A percentile compares a stretch with the other conserved stretches of the same genome.
phyloP scores from a whole-genome alignment of 2,113 vertebrate genomes.

The Xenus cinereus region DNA sequence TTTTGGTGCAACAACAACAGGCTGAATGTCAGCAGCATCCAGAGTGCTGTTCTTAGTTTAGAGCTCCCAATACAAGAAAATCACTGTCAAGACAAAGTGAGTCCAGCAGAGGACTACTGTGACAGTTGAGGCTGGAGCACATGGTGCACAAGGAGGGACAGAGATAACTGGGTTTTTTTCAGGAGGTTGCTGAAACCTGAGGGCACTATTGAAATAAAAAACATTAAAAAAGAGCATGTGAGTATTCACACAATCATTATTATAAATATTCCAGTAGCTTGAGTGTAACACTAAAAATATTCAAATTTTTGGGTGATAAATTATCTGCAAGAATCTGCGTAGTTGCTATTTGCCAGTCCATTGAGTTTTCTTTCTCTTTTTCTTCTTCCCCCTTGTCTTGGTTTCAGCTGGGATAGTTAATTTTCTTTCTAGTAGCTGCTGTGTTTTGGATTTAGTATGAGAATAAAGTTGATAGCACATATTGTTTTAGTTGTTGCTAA shows the following conservation, averaged over 20 bases:
- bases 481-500: not conserved
- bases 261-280: not conserved
- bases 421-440: not conserved
- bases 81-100: not conserved
- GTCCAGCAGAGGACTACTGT: not conserved
- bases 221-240: not conserved
- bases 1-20: too few species aligned
- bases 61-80: not conserved
- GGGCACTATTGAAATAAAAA: not conserved
- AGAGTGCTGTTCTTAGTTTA: not conserved
- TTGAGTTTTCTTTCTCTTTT: not conserved
- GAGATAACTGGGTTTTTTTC: not conserved
- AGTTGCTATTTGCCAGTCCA: not conserved
- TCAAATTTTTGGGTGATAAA: not conserved
- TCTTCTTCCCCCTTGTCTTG: not conserved
- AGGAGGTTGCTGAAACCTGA: not conserved
- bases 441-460: not conserved
- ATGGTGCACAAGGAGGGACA: not conserved
- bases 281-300: not conserved
- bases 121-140: not conserved
- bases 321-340: not conserved
- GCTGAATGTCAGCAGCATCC: not conserved
- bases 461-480: not conserved
- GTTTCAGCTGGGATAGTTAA: not conserved
- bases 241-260: not conserved